phyloP scores from a whole-genome alignment of 92 coral and sea anemone genomes.

The Phenganax stokvisi region DNA sequence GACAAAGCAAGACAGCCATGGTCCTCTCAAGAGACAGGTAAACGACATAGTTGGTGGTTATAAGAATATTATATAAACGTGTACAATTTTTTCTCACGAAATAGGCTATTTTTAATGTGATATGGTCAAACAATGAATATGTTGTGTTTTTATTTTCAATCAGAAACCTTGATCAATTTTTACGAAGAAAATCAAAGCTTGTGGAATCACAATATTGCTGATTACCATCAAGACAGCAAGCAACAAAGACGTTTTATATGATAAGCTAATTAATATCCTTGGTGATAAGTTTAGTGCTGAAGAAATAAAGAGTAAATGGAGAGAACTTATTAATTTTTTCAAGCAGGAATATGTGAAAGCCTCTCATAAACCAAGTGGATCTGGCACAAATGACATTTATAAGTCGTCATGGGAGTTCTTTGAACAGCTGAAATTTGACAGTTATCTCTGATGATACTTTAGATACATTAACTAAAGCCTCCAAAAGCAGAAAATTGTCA shows the following conservation, averaged over 20 bases:
- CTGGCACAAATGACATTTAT: slow-evolving; percentile 35
- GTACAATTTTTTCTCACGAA: neutral
- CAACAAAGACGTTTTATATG: slow-evolving; percentile 37
- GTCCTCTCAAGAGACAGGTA: slow-evolving; percentile 39
- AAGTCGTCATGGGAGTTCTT: slow-evolving; percentile 21
- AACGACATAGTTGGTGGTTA: no score
- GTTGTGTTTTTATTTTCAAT: slow-evolving; percentile 15
- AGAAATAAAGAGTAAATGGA: slow-evolving; percentile 26
- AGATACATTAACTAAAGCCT: slow-evolving; percentile 19
- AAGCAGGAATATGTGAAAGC: slow-evolving; percentile 37
- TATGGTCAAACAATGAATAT: neutral
- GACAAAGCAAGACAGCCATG: slow-evolving; percentile 22
- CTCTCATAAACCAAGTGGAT: slow-evolving; percentile 31
- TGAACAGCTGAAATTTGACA: slow-evolving; percentile 35
- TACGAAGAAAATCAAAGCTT: slow-evolving; percentile 19
- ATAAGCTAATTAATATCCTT: slow-evolving; percentile 23
- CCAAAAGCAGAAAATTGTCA: slow-evolving; percentile 25
- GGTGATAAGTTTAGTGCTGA: slow-evolving; percentile 25
- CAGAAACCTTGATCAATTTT: slow-evolving; percentile 20
- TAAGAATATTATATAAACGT: no score
- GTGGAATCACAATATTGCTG: slow-evolving; percentile 33
- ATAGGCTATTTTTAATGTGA: neutral
- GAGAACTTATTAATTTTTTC: slow-evolving; percentile 28
- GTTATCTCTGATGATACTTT: slow-evolving; percentile 27
- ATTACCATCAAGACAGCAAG: slow-evolving; percentile 25